Base-by-base conservation (phyloP, 2,888 invertebrate species). In the Candidula unifasciata region DNA sequence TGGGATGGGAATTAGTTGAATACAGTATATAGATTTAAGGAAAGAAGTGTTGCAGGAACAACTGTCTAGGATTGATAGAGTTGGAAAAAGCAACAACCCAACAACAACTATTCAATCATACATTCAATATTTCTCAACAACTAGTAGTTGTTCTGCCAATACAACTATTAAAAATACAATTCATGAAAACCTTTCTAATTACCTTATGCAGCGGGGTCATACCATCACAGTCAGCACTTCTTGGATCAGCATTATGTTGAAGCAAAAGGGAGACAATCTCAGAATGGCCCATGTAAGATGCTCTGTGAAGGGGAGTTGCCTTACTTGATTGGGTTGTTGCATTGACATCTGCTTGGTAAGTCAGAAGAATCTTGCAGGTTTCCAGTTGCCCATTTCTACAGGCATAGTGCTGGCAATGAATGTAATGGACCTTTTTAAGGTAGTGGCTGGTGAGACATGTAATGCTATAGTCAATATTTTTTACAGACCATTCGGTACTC, bases 261-360 rank as follows among this genome's bases (percentile, higher is more conserved):
- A 93, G 78, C 79, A 98, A 94, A 77, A 96, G 94, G 89, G 95
- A 94, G 0, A 97, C 96, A 87, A 97, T 95, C 76, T 95, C 94
- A 69, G 94, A 87, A 93, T 96, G 95, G 57, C 94, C 94, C 94
- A 96, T 95, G 90, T 96, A 95, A 87, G 96, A 96, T 83, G 97
- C 97, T 93, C 97, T 95, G 91, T 97, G 97, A 83, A 98, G 94
- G 0, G 98, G 95, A 69, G 97, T 97, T 33, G 96, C 96, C 88
- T 94, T 94, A 2, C 97, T 97, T 88, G 96, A 96, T 90, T 95
- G 95, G 16, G 98, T 98, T 83, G 94, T 94, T 60, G 96, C 95
- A 94, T 98, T 95, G 44, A 97, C 95, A 90, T 95, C 93, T 18
- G 97, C 97, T 44, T 96, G 96, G 89, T 95, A 94, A 85, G 95